Evolutionary conservation across 2,888 invertebrate species (phyloP).

Genomic region (Drosophila maculinotata): DNA sequence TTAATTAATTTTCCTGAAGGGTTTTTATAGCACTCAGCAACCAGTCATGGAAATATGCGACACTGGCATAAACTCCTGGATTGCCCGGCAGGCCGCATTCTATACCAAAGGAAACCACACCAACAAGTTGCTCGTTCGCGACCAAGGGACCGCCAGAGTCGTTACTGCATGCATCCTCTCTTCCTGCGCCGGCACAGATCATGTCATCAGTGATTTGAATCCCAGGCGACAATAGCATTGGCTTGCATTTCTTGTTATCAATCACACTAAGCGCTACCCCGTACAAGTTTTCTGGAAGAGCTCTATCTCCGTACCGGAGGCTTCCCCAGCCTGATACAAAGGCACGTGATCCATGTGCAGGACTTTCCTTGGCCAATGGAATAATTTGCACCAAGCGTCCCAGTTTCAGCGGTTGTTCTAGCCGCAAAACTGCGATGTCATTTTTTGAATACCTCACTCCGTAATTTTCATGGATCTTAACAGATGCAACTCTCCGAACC

Average conservation of each 20-base stretch:
- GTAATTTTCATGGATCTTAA: background rate
- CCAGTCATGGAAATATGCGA: constrained; percentile 14
- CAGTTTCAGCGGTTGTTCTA: background rate
- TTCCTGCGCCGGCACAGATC: background rate
- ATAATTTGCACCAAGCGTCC: background rate
- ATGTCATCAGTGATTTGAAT: constrained; percentile 1
- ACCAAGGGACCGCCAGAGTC: constrained; percentile 18
- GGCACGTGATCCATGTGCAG: background rate
- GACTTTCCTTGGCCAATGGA: background rate
- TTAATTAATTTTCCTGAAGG: background rate
- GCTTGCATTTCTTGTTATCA: background rate
- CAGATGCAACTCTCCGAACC: background rate
- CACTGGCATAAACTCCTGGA: constrained; percentile 12
- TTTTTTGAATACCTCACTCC: background rate
- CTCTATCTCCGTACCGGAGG: too few species aligned
- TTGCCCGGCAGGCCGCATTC: background rate
- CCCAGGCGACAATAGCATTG: too few species aligned
- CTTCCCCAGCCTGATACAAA: constrained; percentile 1
- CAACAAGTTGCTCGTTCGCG: constrained; percentile 2
- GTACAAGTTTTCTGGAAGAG: background rate
- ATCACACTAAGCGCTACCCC: background rate
- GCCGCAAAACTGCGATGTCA: constrained; percentile 2
- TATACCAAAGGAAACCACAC: constrained; percentile 2
- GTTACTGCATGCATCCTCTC: background rate
- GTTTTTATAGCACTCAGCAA: background rate